These are phyloP conservation scores for Ophion ellenae DNA, from an alignment of 2,888 invertebrate genomes.

Conservation along the genomic window DNA sequence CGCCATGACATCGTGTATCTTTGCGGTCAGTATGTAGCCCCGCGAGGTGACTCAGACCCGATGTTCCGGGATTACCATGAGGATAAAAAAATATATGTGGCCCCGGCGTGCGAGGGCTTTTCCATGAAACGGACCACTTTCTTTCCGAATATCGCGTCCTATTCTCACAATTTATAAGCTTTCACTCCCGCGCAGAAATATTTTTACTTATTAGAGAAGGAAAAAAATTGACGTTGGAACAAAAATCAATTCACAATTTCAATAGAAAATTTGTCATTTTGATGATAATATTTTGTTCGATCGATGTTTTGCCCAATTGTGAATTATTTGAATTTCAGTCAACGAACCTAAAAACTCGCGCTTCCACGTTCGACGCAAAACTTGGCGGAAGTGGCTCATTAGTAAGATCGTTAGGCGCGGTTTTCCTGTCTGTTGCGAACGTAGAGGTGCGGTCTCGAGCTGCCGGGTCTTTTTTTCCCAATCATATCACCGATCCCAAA, in stretches of 20 bases:
- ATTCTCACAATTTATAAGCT: slow-evolving; percentile 17
- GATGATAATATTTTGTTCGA: background rate
- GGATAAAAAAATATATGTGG: background rate
- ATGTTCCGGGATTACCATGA: slow-evolving; percentile 27
- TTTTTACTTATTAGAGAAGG: background rate
- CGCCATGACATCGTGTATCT: slow-evolving; percentile 5
- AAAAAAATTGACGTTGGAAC: background rate
- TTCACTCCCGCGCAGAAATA: background rate
- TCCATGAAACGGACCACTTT: slow-evolving; percentile 17
- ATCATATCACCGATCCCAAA: slow-evolving; percentile 43
- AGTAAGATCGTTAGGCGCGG: slow-evolving; percentile 16
- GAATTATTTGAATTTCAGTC: background rate
- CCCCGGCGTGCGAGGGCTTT: background rate
- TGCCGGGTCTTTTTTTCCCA: slow-evolving; percentile 47
- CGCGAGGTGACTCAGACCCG: slow-evolving; percentile 37
- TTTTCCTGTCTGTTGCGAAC: slow-evolving; percentile 40
- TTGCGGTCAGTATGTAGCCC: slow-evolving; percentile 18
- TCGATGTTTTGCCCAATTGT: background rate
- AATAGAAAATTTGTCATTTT: too few species aligned
- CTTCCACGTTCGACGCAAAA: background rate
- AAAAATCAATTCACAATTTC: too few species aligned
- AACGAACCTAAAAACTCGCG: background rate
- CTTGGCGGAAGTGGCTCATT: background rate
- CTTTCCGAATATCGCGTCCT: slow-evolving; percentile 9
- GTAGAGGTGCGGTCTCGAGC: slow-evolving; percentile 48